Conservation (phyloP, 2,797 vertebrate genomes). For the Acestrorhynchus altus region DNA sequence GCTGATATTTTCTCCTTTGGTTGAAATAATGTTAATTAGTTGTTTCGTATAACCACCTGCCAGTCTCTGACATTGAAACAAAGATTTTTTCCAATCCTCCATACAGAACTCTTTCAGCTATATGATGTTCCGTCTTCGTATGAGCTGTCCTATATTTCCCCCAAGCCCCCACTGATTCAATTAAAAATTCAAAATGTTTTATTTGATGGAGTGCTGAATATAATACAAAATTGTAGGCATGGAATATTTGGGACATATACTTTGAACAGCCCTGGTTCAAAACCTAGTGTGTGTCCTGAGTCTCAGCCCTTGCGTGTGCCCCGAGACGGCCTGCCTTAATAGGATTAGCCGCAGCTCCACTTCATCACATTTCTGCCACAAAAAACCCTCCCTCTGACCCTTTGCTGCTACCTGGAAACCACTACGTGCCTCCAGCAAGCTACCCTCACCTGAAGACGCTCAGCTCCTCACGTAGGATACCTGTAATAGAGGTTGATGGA, state of each 20-base stretch:
- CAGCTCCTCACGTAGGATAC: neutral
- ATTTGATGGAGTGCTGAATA: no score
- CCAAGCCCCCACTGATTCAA: no score
- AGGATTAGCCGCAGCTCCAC: conserved; percentile 15
- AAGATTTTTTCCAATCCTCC: no score
- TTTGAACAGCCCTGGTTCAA: neutral
- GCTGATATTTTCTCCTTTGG: no score
- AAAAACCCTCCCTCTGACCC: neutral
- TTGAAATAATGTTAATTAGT: no score
- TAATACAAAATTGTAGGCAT: no score
- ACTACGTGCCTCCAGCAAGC: neutral
- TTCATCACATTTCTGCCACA: conserved; percentile 15
- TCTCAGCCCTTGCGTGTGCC: conserved; percentile 29
- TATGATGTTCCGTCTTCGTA: no score
- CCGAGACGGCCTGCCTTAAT: neutral
- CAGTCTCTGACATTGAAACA: no score
- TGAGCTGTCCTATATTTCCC: no score
- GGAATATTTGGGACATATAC: neutral
- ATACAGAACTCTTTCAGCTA: no score
- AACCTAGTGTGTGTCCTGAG: neutral
- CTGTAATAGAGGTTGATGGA: neutral
- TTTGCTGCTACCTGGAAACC: neutral
- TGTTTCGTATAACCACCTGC: no score
- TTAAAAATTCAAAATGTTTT: no score
- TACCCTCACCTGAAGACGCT: neutral